A percentile compares a stretch with the other conserved stretches of the same genome.
phyloP scores from a whole-genome alignment of 2,113 vertebrate genomes.

The Myotis yumanensis region DNA sequence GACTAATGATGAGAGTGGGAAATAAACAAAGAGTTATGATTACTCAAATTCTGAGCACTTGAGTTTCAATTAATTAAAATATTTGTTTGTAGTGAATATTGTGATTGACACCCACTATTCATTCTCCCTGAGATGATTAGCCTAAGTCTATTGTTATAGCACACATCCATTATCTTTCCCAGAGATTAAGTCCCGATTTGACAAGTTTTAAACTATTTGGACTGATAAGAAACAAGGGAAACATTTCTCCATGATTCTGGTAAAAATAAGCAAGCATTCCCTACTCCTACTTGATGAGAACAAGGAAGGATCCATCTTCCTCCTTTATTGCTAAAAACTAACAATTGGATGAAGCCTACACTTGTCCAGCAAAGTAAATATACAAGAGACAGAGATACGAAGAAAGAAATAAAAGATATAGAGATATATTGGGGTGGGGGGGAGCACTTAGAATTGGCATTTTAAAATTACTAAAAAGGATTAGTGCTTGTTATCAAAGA shows the following conservation, averaged over 20 bases:
- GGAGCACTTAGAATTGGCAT: neutral
- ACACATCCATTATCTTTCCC: neutral
- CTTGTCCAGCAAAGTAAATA: neutral
- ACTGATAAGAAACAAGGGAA: neutral
- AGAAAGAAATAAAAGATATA: neutral
- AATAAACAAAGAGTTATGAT: neutral
- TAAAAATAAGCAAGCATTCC: neutral
- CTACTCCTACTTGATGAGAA: neutral
- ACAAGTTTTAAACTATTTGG: neutral
- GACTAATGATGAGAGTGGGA: neutral
- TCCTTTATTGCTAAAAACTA: neutral
- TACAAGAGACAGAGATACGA: neutral
- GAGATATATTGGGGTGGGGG: neutral
- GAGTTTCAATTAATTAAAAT: neutral
- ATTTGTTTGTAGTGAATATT: neutral
- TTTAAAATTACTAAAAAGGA: neutral
- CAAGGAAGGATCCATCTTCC: neutral
- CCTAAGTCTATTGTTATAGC: neutral
- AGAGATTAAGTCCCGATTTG: neutral
- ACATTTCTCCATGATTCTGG: neutral
- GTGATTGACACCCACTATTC: neutral
- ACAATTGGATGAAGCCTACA: neutral
- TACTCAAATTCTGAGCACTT: neutral
- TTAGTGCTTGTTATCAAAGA: neutral
- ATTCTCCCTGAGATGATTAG: neutral